phyloP scores from a whole-genome alignment of 2,888 invertebrate species.

The Calameuta idolon region DNA sequence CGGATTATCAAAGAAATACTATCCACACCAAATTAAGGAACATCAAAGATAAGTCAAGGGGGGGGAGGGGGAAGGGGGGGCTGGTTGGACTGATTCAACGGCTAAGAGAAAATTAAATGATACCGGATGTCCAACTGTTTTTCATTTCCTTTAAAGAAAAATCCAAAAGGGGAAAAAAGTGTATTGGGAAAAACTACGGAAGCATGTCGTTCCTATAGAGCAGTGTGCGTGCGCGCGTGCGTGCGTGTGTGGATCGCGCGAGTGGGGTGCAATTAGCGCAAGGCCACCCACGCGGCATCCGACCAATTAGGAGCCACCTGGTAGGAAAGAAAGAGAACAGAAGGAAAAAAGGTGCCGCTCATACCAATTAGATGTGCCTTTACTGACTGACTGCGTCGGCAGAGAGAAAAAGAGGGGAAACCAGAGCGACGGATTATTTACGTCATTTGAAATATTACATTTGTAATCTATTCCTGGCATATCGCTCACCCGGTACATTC shows the following conservation, averaged over 20 bases:
- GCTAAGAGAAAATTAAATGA: too few relatives aligned
- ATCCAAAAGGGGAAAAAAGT: too few relatives aligned
- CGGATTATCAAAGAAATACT: too few relatives aligned
- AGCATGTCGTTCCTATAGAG: too few relatives aligned
- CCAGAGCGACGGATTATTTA: constrained; percentile 35
- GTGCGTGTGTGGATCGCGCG: neutral
- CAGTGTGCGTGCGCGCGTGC: too few relatives aligned
- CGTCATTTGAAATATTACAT: constrained; percentile 46
- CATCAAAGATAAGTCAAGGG: too few relatives aligned
- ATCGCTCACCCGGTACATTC: constrained; percentile 16
- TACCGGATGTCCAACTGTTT: too few relatives aligned
- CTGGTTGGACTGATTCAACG: too few relatives aligned
- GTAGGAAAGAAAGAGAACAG: constrained; percentile 29
- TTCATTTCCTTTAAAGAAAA: too few relatives aligned
- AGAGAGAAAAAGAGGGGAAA: constrained; percentile 12
- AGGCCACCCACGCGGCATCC: constrained; percentile 41
- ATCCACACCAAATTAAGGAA: too few relatives aligned
- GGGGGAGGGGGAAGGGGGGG: too few relatives aligned
- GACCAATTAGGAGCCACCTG: constrained; percentile 47
- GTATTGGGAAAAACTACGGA: too few relatives aligned
- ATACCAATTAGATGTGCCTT: constrained; percentile 46
- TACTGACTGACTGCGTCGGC: neutral
- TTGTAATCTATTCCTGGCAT: constrained; percentile 45
- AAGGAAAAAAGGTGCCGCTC: constrained; percentile 27
- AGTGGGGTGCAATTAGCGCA: constrained; percentile 22